A percentile compares a stretch with the other conserved stretches of the same genome.
phyloP scores from a whole-genome alignment of 2,113 vertebrate genomes.

The Taxidea taxus region DNA sequence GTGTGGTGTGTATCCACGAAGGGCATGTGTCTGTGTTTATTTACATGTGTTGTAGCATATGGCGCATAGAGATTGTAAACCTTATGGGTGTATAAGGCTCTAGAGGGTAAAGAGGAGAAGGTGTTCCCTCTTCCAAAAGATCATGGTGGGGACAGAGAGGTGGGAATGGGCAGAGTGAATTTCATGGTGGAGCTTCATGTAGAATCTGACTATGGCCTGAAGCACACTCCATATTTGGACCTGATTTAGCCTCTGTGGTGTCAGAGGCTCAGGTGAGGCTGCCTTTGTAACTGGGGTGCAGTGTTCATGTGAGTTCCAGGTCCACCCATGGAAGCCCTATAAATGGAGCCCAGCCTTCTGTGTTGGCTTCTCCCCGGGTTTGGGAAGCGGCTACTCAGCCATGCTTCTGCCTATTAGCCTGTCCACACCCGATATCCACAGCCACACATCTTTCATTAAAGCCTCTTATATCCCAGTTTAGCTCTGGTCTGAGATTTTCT shows the following conservation, averaged over 20 bases:
- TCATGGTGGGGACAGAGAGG: not conserved
- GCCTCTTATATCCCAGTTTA: not conserved
- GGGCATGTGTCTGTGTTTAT: not conserved
- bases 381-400: not conserved
- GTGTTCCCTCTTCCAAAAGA: not conserved
- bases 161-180: not conserved
- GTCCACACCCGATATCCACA: not conserved
- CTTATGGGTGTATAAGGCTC: not conserved
- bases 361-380: not conserved
- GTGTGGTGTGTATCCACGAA: not conserved
- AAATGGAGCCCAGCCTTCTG: constrained; percentile 21
- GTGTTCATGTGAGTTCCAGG: not conserved
- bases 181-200: not conserved
- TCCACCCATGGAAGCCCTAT: constrained; percentile 39
- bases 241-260: not conserved
- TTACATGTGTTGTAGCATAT: not conserved
- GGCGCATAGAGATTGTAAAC: not conserved
- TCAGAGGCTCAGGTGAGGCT: not conserved
- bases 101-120: not conserved
- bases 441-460: not conserved
- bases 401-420: not conserved
- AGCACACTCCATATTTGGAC: not conserved
- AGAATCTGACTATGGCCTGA: not conserved
- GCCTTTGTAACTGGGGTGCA: not conserved
- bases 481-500: not conserved